phyloP scores from a whole-genome alignment of 1,140 invertebrate genomes.

The Philaenus spumarius region DNA sequence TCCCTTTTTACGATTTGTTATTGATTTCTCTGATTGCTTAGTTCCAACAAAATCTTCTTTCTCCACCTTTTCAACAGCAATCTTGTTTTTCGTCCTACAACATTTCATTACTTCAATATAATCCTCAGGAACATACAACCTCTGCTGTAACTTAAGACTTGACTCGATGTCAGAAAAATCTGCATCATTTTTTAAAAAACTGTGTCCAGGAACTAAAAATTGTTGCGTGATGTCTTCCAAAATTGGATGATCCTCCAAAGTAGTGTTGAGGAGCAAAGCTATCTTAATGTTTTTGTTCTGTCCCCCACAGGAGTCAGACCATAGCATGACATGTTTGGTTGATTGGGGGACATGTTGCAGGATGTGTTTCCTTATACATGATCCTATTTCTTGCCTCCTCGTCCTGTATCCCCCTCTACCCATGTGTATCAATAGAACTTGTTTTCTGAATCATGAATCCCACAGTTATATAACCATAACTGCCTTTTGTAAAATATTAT shows the following conservation, averaged over 20 bases:
- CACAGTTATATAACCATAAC: no score
- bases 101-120: slow-evolving; percentile 33
- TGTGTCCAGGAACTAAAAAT: no score
- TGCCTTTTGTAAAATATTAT: no score
- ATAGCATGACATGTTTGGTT: slow-evolving; percentile 32
- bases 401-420: slow-evolving; percentile 33
- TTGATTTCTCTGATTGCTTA: slow-evolving; percentile 2
- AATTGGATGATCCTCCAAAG: not conserved
- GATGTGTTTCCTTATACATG: slow-evolving; percentile 33
- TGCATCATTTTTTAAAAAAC: no score
- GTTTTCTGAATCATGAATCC: slow-evolving; percentile 13
- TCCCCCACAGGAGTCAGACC: slow-evolving; percentile 34
- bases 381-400: slow-evolving; percentile 34
- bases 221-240: slow-evolving; percentile 24
- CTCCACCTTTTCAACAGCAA: slow-evolving; percentile 6
- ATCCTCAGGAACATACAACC: slow-evolving; percentile 32
- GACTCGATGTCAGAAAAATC: slow-evolving; percentile 35
- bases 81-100: slow-evolving; percentile 18
- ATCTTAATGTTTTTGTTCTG: not conserved
- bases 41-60: slow-evolving; percentile 3
- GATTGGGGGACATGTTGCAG: slow-evolving; percentile 19
- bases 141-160: slow-evolving; percentile 31
- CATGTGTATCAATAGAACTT: slow-evolving; percentile 30
- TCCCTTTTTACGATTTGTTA: slow-evolving; percentile 5
- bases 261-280: slow-evolving; percentile 34